phyloP scores from a whole-genome alignment of 2,113 vertebrate genomes.

The Orthonyx spaldingii region DNA sequence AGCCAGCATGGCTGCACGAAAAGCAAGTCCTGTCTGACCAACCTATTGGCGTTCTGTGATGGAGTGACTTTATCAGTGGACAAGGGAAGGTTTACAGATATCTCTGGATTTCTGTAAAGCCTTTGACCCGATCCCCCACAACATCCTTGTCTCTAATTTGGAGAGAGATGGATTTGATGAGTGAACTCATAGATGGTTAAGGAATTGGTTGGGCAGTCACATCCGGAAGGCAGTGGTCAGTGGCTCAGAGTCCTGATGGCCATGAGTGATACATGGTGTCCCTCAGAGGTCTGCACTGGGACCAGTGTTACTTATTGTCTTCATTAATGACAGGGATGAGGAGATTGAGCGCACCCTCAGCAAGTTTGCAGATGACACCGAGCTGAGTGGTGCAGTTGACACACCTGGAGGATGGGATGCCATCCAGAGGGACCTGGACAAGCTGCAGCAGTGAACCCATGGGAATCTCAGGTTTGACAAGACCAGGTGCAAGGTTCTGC shows the following conservation, averaged over 20 bases:
- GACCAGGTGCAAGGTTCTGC: not conserved
- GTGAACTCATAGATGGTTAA: not conserved
- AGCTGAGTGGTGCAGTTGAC: not conserved
- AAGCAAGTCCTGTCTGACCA: not conserved
- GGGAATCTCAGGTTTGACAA: not conserved
- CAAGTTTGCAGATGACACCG: not conserved
- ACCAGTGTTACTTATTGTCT: not conserved
- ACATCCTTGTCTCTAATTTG: not conserved
- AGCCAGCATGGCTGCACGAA: rapidly evolving
- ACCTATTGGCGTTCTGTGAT: not conserved
- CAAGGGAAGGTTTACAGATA: not conserved
- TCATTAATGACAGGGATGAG: not conserved
- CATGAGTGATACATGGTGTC: not conserved
- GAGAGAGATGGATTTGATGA: not conserved
- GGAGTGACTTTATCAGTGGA: not conserved
- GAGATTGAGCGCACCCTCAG: not conserved
- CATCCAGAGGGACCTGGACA: not conserved
- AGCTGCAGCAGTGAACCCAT: not conserved
- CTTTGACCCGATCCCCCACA: rapidly evolving
- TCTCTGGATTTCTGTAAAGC: not conserved
- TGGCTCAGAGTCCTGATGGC: not conserved
- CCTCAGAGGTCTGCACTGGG: not conserved
- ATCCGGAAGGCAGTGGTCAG: not conserved
- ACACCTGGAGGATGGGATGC: not conserved
- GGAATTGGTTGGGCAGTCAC: not conserved